These are phyloP conservation scores for Gnathonemus echidnorhynchus DNA, from an alignment of 2,113 vertebrate genomes.

Conservation along the genomic window DNA sequence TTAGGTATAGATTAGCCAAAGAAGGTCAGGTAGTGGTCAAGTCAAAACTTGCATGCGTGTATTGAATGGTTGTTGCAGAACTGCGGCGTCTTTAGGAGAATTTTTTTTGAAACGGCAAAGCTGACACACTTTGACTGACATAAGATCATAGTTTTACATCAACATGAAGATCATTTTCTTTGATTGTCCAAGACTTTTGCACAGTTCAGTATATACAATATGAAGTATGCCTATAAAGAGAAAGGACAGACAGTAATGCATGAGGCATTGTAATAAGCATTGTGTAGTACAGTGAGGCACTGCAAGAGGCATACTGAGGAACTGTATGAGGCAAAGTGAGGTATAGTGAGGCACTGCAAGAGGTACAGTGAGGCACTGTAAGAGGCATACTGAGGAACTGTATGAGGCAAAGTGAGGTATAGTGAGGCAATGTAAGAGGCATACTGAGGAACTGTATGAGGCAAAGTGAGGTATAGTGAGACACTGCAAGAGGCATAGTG, in stretches of 20 bases:
- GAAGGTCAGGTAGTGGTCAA: not conserved
- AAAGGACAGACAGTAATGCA: not conserved
- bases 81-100: not conserved
- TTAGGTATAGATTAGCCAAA: not conserved
- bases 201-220: not conserved
- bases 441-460: too few species aligned
- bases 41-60: not conserved
- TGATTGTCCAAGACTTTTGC: not conserved
- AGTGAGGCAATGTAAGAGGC: too few species aligned
- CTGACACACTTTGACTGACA: not conserved
- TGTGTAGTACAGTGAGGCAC: too few species aligned
- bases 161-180: not conserved
- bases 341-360: too few species aligned
- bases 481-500: too few species aligned
- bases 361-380: too few species aligned
- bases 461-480: too few species aligned
- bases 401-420: too few species aligned
- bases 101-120: not conserved
- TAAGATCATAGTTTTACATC: not conserved
- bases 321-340: too few species aligned
- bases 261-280: too few species aligned
- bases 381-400: too few species aligned
- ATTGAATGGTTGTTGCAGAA: not conserved
- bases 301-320: too few species aligned
- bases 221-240: not conserved